These are phyloP conservation scores for Sus scrofa DNA, from an alignment of 2,113 vertebrate genomes.

Conservation along the genomic window DNA sequence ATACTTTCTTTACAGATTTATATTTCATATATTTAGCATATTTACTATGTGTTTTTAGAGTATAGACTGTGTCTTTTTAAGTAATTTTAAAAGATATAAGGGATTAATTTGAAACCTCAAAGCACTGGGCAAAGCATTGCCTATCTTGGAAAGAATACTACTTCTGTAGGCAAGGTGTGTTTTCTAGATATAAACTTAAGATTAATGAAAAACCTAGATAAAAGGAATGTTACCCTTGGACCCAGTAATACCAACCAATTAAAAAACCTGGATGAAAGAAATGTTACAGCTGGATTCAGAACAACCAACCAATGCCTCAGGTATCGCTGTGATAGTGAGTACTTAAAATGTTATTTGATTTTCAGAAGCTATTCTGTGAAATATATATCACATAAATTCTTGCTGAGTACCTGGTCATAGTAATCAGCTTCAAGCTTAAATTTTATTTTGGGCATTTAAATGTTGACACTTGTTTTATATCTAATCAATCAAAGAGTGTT, in stretches of 20 bases:
- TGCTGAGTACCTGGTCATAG: background rate
- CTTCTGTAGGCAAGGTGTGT: background rate
- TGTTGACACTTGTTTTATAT: background rate
- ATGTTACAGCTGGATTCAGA: background rate
- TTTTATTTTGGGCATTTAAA: background rate
- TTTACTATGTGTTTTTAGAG: background rate
- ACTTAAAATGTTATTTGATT: conserved; percentile 2
- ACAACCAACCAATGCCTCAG: background rate
- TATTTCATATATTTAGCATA: background rate
- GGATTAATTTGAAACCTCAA: background rate
- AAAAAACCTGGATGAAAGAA: background rate
- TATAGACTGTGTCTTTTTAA: background rate
- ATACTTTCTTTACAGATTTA: conserved; percentile 23
- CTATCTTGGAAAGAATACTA: background rate
- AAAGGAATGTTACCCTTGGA: background rate
- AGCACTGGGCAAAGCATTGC: background rate
- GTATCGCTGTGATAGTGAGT: background rate
- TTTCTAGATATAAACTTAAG: background rate
- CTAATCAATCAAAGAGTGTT: conserved; percentile 8
- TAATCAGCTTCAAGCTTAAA: background rate
- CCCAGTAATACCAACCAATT: background rate
- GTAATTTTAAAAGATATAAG: background rate
- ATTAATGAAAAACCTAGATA: background rate
- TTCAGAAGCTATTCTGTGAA: conserved; percentile 23
- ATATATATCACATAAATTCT: background rate